These are phyloP conservation scores for Hipposideros larvatus DNA, from an alignment of 2,797 vertebrate species.

Conservation along the genomic window DNA sequence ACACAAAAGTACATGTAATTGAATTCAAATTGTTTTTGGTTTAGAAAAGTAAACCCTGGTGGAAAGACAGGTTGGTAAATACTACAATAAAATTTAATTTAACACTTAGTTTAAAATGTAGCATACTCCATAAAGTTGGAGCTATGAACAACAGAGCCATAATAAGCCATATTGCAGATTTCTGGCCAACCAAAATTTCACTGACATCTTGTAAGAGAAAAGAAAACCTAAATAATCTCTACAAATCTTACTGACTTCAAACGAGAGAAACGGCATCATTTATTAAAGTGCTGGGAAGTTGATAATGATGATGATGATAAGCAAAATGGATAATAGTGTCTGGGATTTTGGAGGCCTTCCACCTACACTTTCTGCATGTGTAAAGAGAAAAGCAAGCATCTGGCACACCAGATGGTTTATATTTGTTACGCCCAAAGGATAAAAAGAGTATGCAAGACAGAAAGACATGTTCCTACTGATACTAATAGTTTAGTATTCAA, in stretches of 20 bases:
- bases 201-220: constrained; percentile 15
- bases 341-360: constrained; percentile 80
- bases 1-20: not conserved
- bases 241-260: constrained; percentile 61
- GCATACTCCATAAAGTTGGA: constrained; percentile 29
- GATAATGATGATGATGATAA: constrained; percentile 82
- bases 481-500: constrained; percentile 81
- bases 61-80: constrained; percentile 62
- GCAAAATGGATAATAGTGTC: constrained; percentile 77
- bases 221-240: constrained; percentile 50
- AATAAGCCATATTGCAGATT: constrained; percentile 63
- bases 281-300: constrained; percentile 79
- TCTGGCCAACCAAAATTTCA: constrained; percentile 65
- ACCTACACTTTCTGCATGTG: constrained; percentile 67
- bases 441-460: constrained; percentile 65
- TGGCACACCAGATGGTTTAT: constrained; percentile 88
- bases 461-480: constrained; percentile 82
- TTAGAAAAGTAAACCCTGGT: constrained; percentile 56
- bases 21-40: constrained; percentile 28
- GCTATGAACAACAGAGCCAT: not conserved
- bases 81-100: constrained; percentile 68
- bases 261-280: constrained; percentile 60
- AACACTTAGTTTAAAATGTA: constrained; percentile 52
- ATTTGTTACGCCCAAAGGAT: constrained; percentile 84
- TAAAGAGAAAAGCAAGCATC: constrained; percentile 82